Evolutionary conservation across 2,888 invertebrate species (phyloP).

Genomic region (Arctia plantaginis): DNA sequence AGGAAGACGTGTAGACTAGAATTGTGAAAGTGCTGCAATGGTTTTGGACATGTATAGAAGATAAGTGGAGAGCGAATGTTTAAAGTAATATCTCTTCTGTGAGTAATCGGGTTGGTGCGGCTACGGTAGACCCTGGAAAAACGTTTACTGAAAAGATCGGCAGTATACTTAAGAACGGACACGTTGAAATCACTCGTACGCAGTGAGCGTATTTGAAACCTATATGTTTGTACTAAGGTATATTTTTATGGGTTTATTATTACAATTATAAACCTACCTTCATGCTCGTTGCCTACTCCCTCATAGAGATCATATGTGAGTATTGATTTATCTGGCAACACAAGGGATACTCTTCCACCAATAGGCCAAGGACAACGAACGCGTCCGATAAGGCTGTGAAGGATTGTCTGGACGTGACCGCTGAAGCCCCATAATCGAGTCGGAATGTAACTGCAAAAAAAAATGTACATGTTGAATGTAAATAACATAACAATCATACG

Average conservation of each 20-base stretch:
- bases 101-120: no score
- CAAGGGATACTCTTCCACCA: slow-evolving; percentile 92
- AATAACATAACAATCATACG: background rate
- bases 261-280: slow-evolving; percentile 82
- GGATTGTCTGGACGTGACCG: slow-evolving; percentile 97
- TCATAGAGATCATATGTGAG: slow-evolving; percentile 97
- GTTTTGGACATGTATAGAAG: no score
- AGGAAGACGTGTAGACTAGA: no score
- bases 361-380: slow-evolving; percentile 96
- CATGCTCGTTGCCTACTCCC: slow-evolving; percentile 89
- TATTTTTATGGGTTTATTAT: background rate
- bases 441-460: slow-evolving; percentile 92
- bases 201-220: background rate
- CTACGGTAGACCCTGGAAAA: no score
- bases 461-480: slow-evolving; percentile 6
- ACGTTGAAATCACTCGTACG: background rate
- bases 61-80: no score
- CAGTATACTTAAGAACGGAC: background rate
- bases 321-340: slow-evolving; percentile 94
- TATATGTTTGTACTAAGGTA: background rate
- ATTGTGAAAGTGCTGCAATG: no score
- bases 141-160: no score
- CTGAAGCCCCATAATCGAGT: slow-evolving; percentile 98
- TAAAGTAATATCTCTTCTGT: no score
- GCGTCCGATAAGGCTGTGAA: slow-evolving; percentile 95